phyloP scores from a whole-genome alignment of 2,113 vertebrate genomes.

The Picathartes gymnocephalus region DNA sequence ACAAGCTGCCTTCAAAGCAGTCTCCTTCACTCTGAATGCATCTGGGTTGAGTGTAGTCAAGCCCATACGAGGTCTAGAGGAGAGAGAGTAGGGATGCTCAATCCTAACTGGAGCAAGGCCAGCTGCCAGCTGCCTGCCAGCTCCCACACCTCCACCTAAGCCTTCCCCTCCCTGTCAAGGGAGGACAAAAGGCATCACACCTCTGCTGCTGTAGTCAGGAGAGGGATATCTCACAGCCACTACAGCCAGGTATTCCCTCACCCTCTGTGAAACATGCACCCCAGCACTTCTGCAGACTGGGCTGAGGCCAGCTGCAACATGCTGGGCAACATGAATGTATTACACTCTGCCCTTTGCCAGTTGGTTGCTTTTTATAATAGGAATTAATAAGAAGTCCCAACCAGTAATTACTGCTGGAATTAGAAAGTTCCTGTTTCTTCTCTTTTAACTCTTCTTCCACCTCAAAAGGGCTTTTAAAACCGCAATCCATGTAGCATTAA shows the following conservation, averaged over 20 bases:
- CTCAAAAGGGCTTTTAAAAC: background rate
- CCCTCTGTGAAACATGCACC: background rate
- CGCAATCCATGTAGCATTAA: background rate
- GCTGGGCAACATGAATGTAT: background rate
- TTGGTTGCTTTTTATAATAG: background rate
- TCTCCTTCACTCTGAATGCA: conserved; percentile 61
- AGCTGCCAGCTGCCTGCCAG: background rate
- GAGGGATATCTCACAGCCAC: background rate
- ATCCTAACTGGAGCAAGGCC: background rate
- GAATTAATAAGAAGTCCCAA: background rate
- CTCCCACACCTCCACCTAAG: background rate
- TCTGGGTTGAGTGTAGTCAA: background rate
- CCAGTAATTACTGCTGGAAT: background rate
- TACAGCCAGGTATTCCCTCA: background rate
- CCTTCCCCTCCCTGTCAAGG: background rate
- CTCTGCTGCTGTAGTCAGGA: background rate
- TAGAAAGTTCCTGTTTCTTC: background rate
- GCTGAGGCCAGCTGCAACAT: background rate
- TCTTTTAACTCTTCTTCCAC: background rate
- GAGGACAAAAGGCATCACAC: background rate
- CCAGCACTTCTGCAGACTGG: background rate
- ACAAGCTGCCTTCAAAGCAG: conserved; percentile 63
- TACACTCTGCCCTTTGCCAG: background rate
- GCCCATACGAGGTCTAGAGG: conserved; percentile 18
- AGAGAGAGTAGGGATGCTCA: background rate